Conservation (phyloP, 1,140 invertebrate species). For the Pseudomyrmex gracilis region DNA sequence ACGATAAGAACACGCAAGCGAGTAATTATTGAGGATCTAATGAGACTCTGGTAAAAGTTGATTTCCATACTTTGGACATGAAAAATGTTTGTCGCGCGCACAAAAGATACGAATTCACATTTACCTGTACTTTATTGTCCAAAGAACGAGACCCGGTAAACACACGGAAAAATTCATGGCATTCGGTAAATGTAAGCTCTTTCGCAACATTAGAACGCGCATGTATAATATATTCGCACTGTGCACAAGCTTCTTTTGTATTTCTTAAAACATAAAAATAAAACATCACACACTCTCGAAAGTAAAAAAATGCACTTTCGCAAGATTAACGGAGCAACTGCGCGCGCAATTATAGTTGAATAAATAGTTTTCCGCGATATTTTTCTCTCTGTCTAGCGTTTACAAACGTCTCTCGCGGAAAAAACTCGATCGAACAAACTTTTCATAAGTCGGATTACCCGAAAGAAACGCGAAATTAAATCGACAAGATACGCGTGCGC, state of each 20-base stretch:
- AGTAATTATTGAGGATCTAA: constrained; percentile 52
- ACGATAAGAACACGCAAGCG: constrained; percentile 38
- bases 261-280: too few relatives aligned
- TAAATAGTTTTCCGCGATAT: neutral
- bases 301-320: too few relatives aligned
- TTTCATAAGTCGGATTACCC: constrained; percentile 22
- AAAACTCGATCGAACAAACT: neutral
- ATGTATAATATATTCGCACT: constrained; percentile 5
- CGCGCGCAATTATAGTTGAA: constrained; percentile 7
- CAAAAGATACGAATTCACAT: neutral
- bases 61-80: neutral
- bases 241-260: constrained; percentile 7
- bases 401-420: neutral
- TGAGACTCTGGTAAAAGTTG: constrained; percentile 4
- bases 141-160: neutral
- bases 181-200: neutral
- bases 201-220: neutral
- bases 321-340: neutral
- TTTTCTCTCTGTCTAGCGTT: neutral
- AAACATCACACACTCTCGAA: too few relatives aligned
- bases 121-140: neutral
- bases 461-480: constrained; percentile 1
- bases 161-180: neutral
- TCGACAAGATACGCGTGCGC: neutral
- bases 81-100: constrained; percentile 4